Conservation (phyloP, 1,140 invertebrate genomes). For the Kradibia gibbosae region DNA sequence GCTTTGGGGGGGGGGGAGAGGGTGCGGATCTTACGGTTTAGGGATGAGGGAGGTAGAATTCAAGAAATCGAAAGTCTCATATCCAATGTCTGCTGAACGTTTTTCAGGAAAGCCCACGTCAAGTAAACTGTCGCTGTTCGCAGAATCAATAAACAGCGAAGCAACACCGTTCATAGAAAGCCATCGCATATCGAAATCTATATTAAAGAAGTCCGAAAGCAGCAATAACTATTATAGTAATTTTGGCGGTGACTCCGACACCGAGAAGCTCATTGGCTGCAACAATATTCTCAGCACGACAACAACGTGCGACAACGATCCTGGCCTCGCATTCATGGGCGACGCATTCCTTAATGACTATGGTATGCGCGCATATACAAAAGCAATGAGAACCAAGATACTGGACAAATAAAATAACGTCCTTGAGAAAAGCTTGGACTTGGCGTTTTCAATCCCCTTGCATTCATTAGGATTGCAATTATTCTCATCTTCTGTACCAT, state of each 20-base stretch:
- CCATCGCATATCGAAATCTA: conserved; percentile 81
- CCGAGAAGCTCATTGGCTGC: conserved; percentile 80
- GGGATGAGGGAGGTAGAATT: not conserved
- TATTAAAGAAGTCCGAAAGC: conserved; percentile 83
- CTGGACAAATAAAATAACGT: not conserved
- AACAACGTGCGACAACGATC: conserved; percentile 72
- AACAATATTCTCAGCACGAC: conserved; percentile 75
- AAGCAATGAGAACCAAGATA: not conserved
- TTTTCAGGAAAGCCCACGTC: conserved; percentile 74
- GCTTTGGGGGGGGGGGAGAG: not conserved
- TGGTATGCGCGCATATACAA: conserved; percentile 55
- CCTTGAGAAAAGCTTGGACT: too few relatives aligned
- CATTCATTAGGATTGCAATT: not conserved
- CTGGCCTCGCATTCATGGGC: conserved; percentile 53
- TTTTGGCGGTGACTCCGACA: conserved; percentile 79
- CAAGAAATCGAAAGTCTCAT: conserved; percentile 20
- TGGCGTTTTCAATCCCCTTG: not conserved
- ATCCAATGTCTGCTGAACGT: conserved; percentile 51
- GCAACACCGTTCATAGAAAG: conserved; percentile 77
- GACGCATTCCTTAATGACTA: conserved; percentile 64
- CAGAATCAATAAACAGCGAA: conserved; percentile 80
- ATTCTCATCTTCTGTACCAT: not conserved
- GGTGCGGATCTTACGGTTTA: too few relatives aligned
- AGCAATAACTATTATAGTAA: conserved; percentile 69
- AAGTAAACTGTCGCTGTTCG: conserved; percentile 81